These are phyloP conservation scores for Odontocolon sp. DNA, from an alignment of 2,888 invertebrate species.

Conservation along the genomic window DNA sequence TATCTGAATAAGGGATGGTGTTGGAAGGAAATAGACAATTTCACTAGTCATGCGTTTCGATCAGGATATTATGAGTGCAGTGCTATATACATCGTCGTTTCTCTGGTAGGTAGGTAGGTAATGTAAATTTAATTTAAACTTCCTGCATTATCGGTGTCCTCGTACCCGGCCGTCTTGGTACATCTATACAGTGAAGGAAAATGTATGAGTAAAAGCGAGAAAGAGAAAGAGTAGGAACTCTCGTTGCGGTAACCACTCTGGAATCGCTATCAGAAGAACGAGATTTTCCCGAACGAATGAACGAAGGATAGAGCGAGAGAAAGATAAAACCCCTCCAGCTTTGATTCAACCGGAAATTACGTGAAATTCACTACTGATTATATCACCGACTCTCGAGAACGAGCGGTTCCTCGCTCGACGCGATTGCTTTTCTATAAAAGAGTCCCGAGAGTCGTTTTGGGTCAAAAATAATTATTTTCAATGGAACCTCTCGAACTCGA, in stretches of 20 bases:
- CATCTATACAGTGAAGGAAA: slow-evolving; percentile 1
- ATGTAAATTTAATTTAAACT: slow-evolving; percentile 67
- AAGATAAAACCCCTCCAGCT: slow-evolving; percentile 50
- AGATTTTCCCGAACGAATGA: slow-evolving; percentile 44
- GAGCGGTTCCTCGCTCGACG: slow-evolving; percentile 47
- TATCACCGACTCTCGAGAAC: slow-evolving; percentile 64
- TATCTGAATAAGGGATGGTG: not conserved
- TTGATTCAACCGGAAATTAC: slow-evolving; percentile 70
- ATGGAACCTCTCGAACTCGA: slow-evolving; percentile 47
- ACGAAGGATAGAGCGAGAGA: slow-evolving; percentile 7
- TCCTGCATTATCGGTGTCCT: slow-evolving; percentile 63
- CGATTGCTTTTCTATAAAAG: slow-evolving; percentile 70
- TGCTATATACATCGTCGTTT: slow-evolving; percentile 25
- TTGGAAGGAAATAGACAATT: slow-evolving; percentile 54
- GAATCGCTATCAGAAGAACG: slow-evolving; percentile 44
- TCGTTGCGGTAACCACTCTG: slow-evolving; percentile 53
- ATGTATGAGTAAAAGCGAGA: slow-evolving; percentile 5
- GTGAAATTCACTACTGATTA: slow-evolving; percentile 72
- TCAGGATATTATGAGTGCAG: slow-evolving; percentile 45
- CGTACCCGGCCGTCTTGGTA: slow-evolving; percentile 15
- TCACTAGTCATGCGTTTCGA: slow-evolving; percentile 40
- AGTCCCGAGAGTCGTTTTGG: slow-evolving; percentile 65
- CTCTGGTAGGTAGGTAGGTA: slow-evolving; percentile 58
- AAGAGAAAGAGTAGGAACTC: slow-evolving; percentile 48
- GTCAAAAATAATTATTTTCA: slow-evolving; percentile 64